Evolutionary conservation across 2,113 vertebrate species (phyloP).

Genomic region (Coracopsis vasa): DNA sequence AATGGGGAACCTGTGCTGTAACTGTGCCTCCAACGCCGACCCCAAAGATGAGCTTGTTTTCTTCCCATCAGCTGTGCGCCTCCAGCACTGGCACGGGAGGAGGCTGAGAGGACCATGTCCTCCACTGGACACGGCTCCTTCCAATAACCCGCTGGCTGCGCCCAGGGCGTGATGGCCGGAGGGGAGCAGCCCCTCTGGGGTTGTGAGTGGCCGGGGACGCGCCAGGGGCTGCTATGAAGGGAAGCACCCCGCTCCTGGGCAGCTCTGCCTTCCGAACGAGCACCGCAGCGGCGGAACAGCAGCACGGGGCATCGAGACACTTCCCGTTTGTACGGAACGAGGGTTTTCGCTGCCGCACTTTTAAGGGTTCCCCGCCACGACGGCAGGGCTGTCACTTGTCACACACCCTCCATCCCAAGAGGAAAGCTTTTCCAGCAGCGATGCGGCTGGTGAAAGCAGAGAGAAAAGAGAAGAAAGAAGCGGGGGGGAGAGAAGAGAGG

Average conservation of each 20-base stretch:
- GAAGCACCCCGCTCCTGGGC: accelerated
- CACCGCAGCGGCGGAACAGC: background rate
- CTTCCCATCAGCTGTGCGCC: accelerated
- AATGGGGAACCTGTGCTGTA: accelerated
- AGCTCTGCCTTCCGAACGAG: background rate
- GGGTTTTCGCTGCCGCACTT: background rate
- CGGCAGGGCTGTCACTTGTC: background rate
- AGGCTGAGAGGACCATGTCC: accelerated
- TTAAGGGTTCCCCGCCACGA: accelerated
- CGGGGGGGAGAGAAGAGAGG: background rate
- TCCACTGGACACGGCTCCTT: background rate
- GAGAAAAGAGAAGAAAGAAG: background rate
- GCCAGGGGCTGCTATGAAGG: accelerated
- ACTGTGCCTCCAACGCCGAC: accelerated
- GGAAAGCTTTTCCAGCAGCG: background rate
- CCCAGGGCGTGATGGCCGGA: accelerated
- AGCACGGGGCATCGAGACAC: accelerated
- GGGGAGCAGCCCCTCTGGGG: no score
- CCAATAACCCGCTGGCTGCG: accelerated
- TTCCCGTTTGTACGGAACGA: accelerated
- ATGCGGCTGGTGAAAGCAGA: background rate
- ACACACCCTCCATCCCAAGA: background rate
- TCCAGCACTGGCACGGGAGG: accelerated
- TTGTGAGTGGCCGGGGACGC: accelerated
- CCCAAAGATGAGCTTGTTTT: accelerated